Base-by-base conservation (phyloP, 2,888 invertebrate species). In the Fragum whitleyi region DNA sequence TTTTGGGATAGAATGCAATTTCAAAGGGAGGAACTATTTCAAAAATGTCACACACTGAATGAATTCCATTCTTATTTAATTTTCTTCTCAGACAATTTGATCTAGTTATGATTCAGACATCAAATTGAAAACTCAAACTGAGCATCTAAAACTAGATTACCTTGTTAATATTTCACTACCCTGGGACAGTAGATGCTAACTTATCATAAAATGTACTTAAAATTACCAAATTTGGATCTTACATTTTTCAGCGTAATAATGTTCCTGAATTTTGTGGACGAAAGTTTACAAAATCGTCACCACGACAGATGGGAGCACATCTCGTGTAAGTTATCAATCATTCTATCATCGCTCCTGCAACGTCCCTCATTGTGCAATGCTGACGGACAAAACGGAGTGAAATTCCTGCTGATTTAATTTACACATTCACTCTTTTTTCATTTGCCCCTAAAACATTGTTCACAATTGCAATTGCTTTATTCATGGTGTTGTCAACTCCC, bases 221-320 rank as follows among this genome's bases (percentile, higher is more conserved):
- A 26, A 42, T 23, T 65, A 21, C 65, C 65, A 6, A 36, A 39
- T 23, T 68, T 55, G 81, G 81, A 81, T 81, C 69, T 81, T 77
- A 70, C 74, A 26, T 21, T 81, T 57, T 74, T 74, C n/a, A 68
- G 77, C 57, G 29, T 81, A 47, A 69, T 81, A 70, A 65, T 86
- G 47, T 70, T 84, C 70, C 39, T 84, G 11, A 75, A 81, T 67
- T 79, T 82, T 57, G 79, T 86, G 72, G 81, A 85, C 47, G 74
- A 75, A 74, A 86, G 78, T 68, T 74, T 36, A n/a, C 84, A 80
- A 75, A 79, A 69, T 70, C 78, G 83, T 39, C 69, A 80, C 14
- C 75, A 77, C 21, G 81, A 81, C 55, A 67, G 76, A 55, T 85
- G 85, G 85, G 85, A 85, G 59, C 72, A 79, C 21, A 77, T 85